Conservation (phyloP, 2,888 invertebrate species). For the Hydrotaea diabolus region DNA sequence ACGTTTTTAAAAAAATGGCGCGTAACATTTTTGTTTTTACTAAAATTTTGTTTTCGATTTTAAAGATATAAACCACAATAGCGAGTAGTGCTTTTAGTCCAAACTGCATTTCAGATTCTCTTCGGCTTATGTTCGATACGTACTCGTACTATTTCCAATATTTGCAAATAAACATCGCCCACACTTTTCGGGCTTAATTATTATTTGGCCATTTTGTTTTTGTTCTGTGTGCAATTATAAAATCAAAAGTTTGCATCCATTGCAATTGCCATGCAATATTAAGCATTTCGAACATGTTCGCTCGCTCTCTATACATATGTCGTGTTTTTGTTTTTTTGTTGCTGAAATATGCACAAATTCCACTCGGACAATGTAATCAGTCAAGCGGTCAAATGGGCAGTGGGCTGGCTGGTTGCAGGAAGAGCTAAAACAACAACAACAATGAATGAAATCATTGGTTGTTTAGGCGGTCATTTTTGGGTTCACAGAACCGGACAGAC, state of each 20-base stretch:
- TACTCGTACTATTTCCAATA: too few species aligned
- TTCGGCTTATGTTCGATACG: too few species aligned
- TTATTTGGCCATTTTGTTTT: slow-evolving; percentile 73
- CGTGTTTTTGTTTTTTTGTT: slow-evolving; percentile 12
- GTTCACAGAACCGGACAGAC: neutral
- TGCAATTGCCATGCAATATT: slow-evolving; percentile 29
- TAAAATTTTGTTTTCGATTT: too few species aligned
- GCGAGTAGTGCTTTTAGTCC: too few species aligned
- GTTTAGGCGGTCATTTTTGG: slow-evolving; percentile 59
- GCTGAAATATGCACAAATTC: slow-evolving; percentile 58
- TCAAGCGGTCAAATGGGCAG: slow-evolving; percentile 66
- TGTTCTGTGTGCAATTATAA: slow-evolving; percentile 73
- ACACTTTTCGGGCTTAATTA: slow-evolving; percentile 72
- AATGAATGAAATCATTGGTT: slow-evolving; percentile 60
- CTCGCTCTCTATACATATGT: neutral
- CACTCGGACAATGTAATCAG: slow-evolving; percentile 70
- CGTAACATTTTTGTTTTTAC: too few species aligned
- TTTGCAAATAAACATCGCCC: neutral
- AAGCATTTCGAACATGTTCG: neutral
- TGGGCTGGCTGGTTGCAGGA: slow-evolving; percentile 16
- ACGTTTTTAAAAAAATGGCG: too few species aligned
- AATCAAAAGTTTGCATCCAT: slow-evolving; percentile 72
- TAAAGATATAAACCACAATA: too few species aligned
- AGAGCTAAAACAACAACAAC: slow-evolving; percentile 2
- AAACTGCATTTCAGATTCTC: too few species aligned